phyloP scores from a whole-genome alignment of 2,797 vertebrate species.

The Pelobates cultripes region DNA sequence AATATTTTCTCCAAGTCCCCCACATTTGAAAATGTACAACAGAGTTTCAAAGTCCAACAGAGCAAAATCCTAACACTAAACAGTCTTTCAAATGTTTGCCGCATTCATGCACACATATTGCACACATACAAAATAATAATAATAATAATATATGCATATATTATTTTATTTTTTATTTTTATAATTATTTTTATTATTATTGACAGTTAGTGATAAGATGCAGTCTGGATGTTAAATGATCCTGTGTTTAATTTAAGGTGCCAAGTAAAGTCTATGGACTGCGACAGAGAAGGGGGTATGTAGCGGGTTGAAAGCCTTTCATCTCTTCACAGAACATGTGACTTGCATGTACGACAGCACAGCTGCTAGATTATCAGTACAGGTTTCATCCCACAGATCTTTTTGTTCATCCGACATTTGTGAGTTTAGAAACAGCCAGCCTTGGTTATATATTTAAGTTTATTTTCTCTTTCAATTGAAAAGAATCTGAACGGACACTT shows the following conservation, averaged over 20 bases:
- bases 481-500: not conserved
- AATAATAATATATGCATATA: not conserved
- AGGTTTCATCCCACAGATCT: constrained; percentile 19
- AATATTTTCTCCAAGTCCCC: constrained; percentile 1
- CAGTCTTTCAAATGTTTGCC: not conserved
- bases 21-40: constrained; percentile 7
- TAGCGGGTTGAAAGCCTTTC: constrained; percentile 48
- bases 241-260: constrained; percentile 24
- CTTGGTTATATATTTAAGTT: not conserved
- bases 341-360: constrained; percentile 15
- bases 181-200: not conserved
- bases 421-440: not conserved
- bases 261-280: constrained; percentile 36
- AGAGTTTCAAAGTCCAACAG: not conserved
- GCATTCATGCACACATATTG: not conserved
- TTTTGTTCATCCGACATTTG: constrained; percentile 12
- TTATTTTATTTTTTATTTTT: not conserved
- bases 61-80: not conserved
- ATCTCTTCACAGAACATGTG: constrained; percentile 13
- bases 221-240: constrained; percentile 39
- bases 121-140: too few species aligned
- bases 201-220: constrained; percentile 28
- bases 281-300: constrained; percentile 6
- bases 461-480: not conserved
- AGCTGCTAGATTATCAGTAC: constrained; percentile 60